Percentiles rank a stretch among this genome's conserved stretches.
phyloP scores from a whole-genome alignment of 1,140 invertebrate species.

The Triops longicaudatus region DNA sequence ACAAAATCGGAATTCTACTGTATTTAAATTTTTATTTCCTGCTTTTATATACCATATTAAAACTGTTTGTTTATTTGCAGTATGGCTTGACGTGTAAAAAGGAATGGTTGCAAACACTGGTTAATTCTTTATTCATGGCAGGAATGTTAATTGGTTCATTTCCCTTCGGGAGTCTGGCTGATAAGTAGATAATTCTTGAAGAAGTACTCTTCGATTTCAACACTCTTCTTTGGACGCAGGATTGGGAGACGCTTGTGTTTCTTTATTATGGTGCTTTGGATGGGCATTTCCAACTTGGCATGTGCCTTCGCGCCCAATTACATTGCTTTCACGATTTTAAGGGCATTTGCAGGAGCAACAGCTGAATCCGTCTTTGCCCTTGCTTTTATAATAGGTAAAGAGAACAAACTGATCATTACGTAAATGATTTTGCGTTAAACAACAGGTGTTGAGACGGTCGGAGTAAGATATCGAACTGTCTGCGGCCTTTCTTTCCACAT shows the following conservation, averaged over 20 bases:
- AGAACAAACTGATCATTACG: too few relatives aligned
- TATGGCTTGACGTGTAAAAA: slow-evolving; percentile 22
- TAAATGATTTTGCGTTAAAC: not conserved
- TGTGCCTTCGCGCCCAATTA: slow-evolving; percentile 20
- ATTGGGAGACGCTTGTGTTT: slow-evolving; percentile 18
- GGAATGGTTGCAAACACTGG: slow-evolving; percentile 24
- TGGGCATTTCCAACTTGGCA: not conserved
- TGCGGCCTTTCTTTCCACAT: slow-evolving; percentile 23
- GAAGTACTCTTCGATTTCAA: too few relatives aligned
- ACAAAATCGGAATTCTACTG: too few relatives aligned
- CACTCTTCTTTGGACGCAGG: not conserved
- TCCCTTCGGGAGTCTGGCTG: slow-evolving; percentile 21
- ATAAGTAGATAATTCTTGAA: slow-evolving; percentile 17
- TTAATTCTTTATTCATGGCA: slow-evolving; percentile 23
- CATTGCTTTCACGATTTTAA: not conserved
- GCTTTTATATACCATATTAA: not conserved
- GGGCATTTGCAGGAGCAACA: slow-evolving; percentile 23
- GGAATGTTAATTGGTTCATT: slow-evolving; percentile 28
- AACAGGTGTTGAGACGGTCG: slow-evolving; percentile 23
- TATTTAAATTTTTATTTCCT: too few relatives aligned
- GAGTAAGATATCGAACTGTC: slow-evolving; percentile 2
- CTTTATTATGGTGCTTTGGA: slow-evolving; percentile 17
- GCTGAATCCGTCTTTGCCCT: slow-evolving; percentile 16
- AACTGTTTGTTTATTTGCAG: not conserved
- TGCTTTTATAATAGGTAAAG: slow-evolving; percentile 22